phyloP scores from a whole-genome alignment of 1,140 invertebrate genomes.

The Pollicipes pollicipes region DNA sequence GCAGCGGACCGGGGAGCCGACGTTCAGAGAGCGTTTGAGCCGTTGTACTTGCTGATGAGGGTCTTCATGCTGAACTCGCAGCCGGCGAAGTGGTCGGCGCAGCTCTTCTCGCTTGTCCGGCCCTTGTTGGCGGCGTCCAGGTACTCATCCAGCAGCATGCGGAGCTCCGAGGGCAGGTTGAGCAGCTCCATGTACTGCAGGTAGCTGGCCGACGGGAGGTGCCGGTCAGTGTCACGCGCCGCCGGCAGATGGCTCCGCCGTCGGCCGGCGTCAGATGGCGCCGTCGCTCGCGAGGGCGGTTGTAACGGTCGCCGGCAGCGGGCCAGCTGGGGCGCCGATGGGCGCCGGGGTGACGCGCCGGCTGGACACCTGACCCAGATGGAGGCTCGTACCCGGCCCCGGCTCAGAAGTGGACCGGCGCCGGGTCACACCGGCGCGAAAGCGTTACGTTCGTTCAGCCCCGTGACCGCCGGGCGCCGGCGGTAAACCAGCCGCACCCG shows the following conservation, averaged over 20 bases:
- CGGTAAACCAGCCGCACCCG: neutral
- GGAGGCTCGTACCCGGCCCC: too few relatives aligned
- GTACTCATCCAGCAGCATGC: slow-evolving; percentile 20
- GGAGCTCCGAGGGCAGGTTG: slow-evolving; percentile 19
- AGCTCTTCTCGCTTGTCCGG: slow-evolving; percentile 19
- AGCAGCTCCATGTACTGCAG: slow-evolving; percentile 20
- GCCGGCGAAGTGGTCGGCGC: slow-evolving; percentile 19
- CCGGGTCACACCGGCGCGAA: neutral
- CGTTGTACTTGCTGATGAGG: slow-evolving; percentile 20
- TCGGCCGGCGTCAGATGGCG: neutral
- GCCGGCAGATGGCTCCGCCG: neutral
- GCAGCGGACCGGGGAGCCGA: neutral
- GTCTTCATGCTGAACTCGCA: slow-evolving; percentile 23
- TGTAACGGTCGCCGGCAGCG: neutral
- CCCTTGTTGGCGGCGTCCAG: slow-evolving; percentile 21
- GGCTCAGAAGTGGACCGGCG: neutral
- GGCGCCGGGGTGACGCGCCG: too few relatives aligned
- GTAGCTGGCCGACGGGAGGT: slow-evolving; percentile 16
- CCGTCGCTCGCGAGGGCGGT: too few relatives aligned
- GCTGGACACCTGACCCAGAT: neutral
- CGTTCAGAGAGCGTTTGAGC: neutral
- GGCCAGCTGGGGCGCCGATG: neutral
- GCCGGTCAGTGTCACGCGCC: neutral
- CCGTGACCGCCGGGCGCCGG: too few relatives aligned
- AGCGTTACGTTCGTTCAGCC: too few relatives aligned